phyloP scores from a whole-genome alignment of 1,140 invertebrate genomes.

The Aphis gossypii region DNA sequence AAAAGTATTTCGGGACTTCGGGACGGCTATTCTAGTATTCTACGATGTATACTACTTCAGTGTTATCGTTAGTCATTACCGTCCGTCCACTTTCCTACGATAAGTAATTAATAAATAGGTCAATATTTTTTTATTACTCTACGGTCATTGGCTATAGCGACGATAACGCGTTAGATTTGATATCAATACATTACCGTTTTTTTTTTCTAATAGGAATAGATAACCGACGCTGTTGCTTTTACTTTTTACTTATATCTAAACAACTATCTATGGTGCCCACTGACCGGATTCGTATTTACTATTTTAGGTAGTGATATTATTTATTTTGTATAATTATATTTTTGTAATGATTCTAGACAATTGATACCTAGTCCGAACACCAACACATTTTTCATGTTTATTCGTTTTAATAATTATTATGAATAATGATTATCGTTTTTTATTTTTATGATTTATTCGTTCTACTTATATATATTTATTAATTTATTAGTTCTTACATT shows the following conservation, averaged over 20 bases:
- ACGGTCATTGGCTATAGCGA: background rate
- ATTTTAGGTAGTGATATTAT: too few species aligned
- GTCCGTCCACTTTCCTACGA: background rate
- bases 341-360: too few species aligned
- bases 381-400: background rate
- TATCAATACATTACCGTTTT: background rate
- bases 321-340: too few species aligned
- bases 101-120: background rate
- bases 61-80: background rate
- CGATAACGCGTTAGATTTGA: background rate
- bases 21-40: too few species aligned
- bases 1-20: background rate
- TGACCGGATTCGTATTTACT: background rate
- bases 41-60: background rate
- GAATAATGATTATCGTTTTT: too few species aligned
- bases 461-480: background rate
- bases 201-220: background rate
- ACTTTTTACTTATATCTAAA: background rate
- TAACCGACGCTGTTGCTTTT: background rate
- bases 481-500: background rate
- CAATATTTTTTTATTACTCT: background rate
- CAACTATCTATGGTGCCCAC: background rate
- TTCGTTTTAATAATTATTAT: background rate
- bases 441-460: background rate
- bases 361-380: too few species aligned